phyloP scores from a whole-genome alignment of 1,140 invertebrate species.

The Asbolus verrucosus region DNA sequence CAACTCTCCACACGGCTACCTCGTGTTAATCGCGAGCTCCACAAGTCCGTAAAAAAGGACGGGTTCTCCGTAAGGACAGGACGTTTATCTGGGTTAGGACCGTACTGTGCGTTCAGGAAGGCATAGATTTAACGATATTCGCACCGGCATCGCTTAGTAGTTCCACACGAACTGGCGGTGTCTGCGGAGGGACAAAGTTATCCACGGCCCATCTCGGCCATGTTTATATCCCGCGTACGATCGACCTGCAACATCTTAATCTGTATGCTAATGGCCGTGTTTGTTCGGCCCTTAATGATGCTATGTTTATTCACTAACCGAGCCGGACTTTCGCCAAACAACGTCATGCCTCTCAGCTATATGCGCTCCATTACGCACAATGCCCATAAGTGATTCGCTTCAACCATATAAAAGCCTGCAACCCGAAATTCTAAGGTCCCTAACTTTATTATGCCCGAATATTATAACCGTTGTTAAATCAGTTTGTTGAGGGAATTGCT shows the following conservation, averaged over 20 bases:
- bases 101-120: conserved; percentile 9
- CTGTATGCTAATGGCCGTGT: conserved; percentile 40
- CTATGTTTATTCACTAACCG: conserved; percentile 47
- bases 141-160: not conserved
- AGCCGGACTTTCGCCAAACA: conserved; percentile 42
- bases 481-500: conserved; percentile 25
- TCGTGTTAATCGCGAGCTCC: not conserved
- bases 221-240: conserved; percentile 1
- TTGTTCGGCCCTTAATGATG: conserved; percentile 47
- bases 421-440: conserved; percentile 24
- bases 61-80: not conserved
- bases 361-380: conserved; percentile 35
- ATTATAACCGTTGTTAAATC: conserved; percentile 23
- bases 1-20: not conserved
- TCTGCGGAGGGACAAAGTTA: conserved; percentile 2
- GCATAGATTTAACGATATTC: conserved; percentile 5
- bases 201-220: conserved; percentile 12
- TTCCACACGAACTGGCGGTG: conserved; percentile 5
- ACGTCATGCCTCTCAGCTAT: conserved; percentile 32
- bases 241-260: conserved; percentile 31
- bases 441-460: too few relatives aligned
- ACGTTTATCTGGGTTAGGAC: conserved; percentile 13
- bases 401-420: conserved; percentile 23
- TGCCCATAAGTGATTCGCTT: conserved; percentile 24
- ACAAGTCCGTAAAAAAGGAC: conserved; percentile 9